These are phyloP conservation scores for Leptodirus hochenwartii DNA, from an alignment of 2,888 invertebrate genomes.

Conservation along the genomic window DNA sequence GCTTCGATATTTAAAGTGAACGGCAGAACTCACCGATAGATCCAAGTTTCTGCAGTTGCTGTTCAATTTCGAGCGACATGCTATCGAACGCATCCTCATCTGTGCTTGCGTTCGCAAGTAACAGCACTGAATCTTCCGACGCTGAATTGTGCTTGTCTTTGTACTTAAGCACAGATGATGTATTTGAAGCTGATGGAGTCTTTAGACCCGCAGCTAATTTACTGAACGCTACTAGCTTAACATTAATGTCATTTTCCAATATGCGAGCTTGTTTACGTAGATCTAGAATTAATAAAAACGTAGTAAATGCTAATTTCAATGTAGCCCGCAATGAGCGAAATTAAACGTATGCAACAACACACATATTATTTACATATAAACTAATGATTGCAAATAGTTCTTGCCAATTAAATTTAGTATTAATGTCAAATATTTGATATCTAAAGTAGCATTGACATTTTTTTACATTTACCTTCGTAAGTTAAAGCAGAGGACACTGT, in stretches of 20 bases:
- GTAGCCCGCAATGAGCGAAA: background rate
- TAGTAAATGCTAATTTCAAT: slow-evolving; percentile 3
- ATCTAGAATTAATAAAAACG: slow-evolving; percentile 36
- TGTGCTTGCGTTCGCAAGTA: too few species aligned
- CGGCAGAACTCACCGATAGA: too few species aligned
- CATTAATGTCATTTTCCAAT: slow-evolving; percentile 91
- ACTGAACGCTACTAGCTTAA: slow-evolving; percentile 87
- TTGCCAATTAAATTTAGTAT: slow-evolving; percentile 3
- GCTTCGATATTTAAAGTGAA: slow-evolving; percentile 1
- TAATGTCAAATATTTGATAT: slow-evolving; percentile 1
- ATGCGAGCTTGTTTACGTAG: slow-evolving; percentile 82
- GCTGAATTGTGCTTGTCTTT: slow-evolving; percentile 63
- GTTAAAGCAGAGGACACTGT: slow-evolving; percentile 20
- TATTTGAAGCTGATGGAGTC: slow-evolving; percentile 27
- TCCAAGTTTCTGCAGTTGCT: slow-evolving; percentile 58
- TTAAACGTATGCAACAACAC: background rate
- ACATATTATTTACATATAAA: background rate
- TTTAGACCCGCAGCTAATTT: slow-evolving; percentile 67
- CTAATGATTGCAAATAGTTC: too few species aligned
- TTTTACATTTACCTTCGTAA: slow-evolving; percentile 19
- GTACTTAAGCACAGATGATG: too few species aligned
- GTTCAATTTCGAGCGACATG: slow-evolving; percentile 81
- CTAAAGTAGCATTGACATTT: slow-evolving; percentile 5
- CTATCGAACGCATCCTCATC: slow-evolving; percentile 85
- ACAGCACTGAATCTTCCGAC: slow-evolving; percentile 12